These are phyloP conservation scores for Ecliptopera silaceata DNA, from an alignment of 2,888 invertebrate genomes.

Conservation along the genomic window DNA sequence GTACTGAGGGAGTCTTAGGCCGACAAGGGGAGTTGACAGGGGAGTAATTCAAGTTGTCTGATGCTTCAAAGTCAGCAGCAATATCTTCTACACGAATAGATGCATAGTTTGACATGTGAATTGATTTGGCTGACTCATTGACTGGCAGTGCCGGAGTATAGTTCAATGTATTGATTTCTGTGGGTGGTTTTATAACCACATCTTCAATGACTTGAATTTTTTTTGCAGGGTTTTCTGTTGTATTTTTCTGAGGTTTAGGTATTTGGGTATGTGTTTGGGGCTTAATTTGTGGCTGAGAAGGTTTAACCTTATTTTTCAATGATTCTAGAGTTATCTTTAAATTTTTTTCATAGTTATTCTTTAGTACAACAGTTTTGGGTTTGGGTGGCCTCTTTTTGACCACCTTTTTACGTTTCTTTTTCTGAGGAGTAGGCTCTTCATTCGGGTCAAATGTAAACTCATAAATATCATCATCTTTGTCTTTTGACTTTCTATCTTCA, in stretches of 20 bases:
- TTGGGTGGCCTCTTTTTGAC: slow-evolving; percentile 55
- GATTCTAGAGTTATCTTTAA: slow-evolving; percentile 61
- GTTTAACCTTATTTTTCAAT: slow-evolving; percentile 53
- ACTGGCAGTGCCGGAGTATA: slow-evolving; percentile 15
- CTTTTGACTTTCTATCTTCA: slow-evolving; percentile 53
- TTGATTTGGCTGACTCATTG: slow-evolving; percentile 30
- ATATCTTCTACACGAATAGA: slow-evolving; percentile 69
- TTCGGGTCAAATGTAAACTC: slow-evolving; percentile 77
- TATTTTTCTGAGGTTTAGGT: not conserved
- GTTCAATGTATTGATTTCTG: slow-evolving; percentile 11
- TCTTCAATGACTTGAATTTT: slow-evolving; percentile 22
- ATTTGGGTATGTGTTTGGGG: not conserved
- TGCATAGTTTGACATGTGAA: slow-evolving; percentile 46
- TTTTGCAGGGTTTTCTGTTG: not conserved
- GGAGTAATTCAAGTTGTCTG: slow-evolving; percentile 62
- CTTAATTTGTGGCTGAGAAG: slow-evolving; percentile 26
- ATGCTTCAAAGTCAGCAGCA: slow-evolving; percentile 63
- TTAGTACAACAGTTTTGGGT: slow-evolving; percentile 52
- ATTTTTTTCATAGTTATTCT: slow-evolving; percentile 68
- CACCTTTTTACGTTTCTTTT: slow-evolving; percentile 65
- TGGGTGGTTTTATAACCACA: slow-evolving; percentile 13
- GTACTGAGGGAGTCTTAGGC: slow-evolving; percentile 32
- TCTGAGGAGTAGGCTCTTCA: slow-evolving; percentile 69
- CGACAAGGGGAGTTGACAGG: slow-evolving; percentile 61
- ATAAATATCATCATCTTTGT: slow-evolving; percentile 64